Evolutionary conservation across 2,113 vertebrate genomes (phyloP).

Genomic region (Istiophorus platypterus): DNA sequence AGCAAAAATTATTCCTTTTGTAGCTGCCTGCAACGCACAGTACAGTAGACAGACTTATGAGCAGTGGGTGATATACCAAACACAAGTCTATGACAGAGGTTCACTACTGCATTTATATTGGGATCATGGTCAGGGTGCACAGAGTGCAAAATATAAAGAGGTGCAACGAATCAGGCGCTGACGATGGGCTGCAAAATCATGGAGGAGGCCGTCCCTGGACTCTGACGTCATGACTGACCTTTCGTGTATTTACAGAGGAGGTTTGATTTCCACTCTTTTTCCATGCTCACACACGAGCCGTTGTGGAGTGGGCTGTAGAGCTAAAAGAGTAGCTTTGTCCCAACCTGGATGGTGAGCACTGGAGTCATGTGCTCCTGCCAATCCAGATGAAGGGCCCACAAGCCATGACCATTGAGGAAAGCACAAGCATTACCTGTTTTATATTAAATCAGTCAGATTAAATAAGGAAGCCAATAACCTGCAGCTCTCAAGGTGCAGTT

Average conservation of each 20-base stretch:
- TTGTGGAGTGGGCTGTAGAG: conserved; percentile 70
- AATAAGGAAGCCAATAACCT: conserved; percentile 76
- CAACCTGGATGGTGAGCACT: conserved; percentile 60
- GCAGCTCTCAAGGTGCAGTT: conserved; percentile 34
- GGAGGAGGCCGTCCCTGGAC: conserved; percentile 54
- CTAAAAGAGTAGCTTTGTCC: conserved; percentile 85
- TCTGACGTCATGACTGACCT: conserved; percentile 81
- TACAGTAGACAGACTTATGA: conserved; percentile 42
- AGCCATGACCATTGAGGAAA: conserved; percentile 56
- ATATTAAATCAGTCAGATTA: conserved; percentile 80
- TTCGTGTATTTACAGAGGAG: conserved; percentile 82
- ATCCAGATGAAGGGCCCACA: conserved; percentile 70
- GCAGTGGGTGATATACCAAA: conserved; percentile 42
- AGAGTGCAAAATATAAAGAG: conserved; percentile 72
- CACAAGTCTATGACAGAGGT: conserved; percentile 53
- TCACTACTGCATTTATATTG: conserved; percentile 52
- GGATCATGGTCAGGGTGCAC: conserved; percentile 68
- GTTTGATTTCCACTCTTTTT: conserved; percentile 81
- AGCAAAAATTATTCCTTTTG: conserved; percentile 58
- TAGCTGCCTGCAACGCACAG: conserved; percentile 36
- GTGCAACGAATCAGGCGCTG: conserved; percentile 60
- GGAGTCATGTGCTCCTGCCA: conserved; percentile 76
- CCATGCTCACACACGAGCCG: conserved; percentile 78
- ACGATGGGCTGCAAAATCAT: conserved; percentile 67
- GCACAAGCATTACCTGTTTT: conserved; percentile 80